Evolutionary conservation across 2,113 vertebrate genomes (phyloP), one percentile per base, ranked within the genome.

Genomic region (Gambusia affinis): DNA sequence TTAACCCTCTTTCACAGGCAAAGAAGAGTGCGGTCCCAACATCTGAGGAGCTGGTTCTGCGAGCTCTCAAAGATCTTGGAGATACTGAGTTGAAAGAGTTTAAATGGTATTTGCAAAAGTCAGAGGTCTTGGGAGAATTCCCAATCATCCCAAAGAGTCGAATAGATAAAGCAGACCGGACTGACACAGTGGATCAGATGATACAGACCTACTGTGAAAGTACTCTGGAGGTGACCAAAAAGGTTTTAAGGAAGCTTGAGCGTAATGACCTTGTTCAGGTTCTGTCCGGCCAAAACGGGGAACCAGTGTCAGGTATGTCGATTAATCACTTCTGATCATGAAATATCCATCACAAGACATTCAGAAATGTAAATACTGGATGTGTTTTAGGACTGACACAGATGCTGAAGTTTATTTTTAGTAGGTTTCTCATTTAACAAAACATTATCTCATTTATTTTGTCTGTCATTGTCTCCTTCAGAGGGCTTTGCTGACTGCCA

Each of bases 91-190:
- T 77, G 15, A 77, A 77, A 64, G 68, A 77, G 27, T 77, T 77
- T 68, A 77, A 77, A 29, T 77, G 75, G 75, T 77, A 64, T 33
- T 62, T 77, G 67, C 75, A 77, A 35, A 77, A 77, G 28, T 35
- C 67, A 12, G 75, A 77, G 3, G 47, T 65, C 28, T 68, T 77
- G 19, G 75, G 54, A 17, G 12, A 28, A 44, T 71, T 77, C 67
- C 75, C 67, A 27, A 57, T 65, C 30, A 77, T 77, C 67, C 61
- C 67, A 44, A 77, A 65, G 61, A 77, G 75, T 28, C 35, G 4
- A 42, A 51, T 77, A 6, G 67, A 77, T 31, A 65, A 77, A 51
- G 75, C 75, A n/a, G 67, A 70, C 62, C 54, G 75, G 67, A 60
- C 68, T 8, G 75, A 77, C 68, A 71, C 62, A 5, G 75, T 77